A percentile compares a stretch with the other conserved stretches of the same genome.
Conservation (phyloP, 1,140 invertebrate species). For the Heliconius hewitsoni region DNA sequence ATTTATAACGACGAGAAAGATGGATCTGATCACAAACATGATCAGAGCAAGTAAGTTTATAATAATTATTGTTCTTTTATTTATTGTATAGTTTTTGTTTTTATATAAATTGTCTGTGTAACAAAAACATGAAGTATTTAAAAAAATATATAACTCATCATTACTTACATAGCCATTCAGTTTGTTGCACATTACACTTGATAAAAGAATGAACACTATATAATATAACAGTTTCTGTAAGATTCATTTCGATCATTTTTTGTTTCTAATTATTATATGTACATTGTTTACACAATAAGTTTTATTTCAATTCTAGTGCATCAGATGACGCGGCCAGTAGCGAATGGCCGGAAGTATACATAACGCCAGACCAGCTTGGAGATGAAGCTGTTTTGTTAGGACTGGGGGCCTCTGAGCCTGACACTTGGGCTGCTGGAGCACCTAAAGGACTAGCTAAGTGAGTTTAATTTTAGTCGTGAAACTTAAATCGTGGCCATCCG, state of each 20-base stretch:
- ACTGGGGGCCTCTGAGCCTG: slow-evolving; percentile 90
- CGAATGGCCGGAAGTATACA: slow-evolving; percentile 76
- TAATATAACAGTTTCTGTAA: too few species aligned
- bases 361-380: slow-evolving; percentile 82
- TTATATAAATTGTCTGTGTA: slow-evolving; percentile 31
- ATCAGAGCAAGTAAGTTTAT: slow-evolving; percentile 61
- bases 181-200: too few species aligned
- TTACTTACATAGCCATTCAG: too few species aligned
- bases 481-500: too few species aligned
- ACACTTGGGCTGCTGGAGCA: slow-evolving; percentile 95
- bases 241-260: too few species aligned
- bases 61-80: not conserved
- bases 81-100: slow-evolving; percentile 14
- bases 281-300: too few species aligned
- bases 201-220: too few species aligned
- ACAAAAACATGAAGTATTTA: too few species aligned
- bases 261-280: too few species aligned
- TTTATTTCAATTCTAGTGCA: slow-evolving; percentile 45
- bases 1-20: slow-evolving; percentile 78
- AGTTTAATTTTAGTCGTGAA: slow-evolving; percentile 19
- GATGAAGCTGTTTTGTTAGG: slow-evolving; percentile 89
- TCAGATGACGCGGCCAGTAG: slow-evolving; percentile 73
- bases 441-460: slow-evolving; percentile 92
- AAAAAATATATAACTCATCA: too few species aligned
- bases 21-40: slow-evolving; percentile 77